Evolutionary conservation across 2,113 vertebrate genomes (phyloP).

Genomic region (Pelecanoides urinatrix): DNA sequence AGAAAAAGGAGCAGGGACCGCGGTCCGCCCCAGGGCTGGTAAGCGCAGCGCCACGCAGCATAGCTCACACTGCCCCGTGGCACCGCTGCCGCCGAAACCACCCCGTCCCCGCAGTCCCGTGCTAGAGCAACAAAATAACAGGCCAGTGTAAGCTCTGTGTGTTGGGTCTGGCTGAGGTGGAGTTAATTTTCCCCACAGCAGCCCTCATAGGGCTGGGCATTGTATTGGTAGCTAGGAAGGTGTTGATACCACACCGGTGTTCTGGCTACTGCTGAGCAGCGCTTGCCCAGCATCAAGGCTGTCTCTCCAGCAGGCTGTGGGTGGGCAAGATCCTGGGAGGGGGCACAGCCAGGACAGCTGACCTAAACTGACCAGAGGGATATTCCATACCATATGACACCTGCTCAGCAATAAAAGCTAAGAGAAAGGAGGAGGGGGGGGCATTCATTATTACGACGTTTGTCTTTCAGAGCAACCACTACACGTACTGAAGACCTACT

Average conservation of each 20-base stretch:
- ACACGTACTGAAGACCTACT: neutral
- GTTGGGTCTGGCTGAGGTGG: neutral
- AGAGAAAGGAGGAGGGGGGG: neutral
- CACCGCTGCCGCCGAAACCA: neutral
- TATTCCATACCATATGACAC: neutral
- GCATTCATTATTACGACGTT: neutral
- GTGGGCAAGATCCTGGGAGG: neutral
- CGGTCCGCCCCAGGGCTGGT: too few species aligned
- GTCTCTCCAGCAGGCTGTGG: neutral
- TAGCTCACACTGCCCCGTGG: accelerated
- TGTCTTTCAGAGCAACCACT: neutral
- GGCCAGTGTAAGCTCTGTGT: neutral
- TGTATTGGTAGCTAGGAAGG: neutral
- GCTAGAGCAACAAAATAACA: neutral
- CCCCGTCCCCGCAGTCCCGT: too few species aligned
- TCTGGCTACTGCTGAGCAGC: neutral
- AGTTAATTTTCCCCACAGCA: neutral
- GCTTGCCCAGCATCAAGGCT: neutral
- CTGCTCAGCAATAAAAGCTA: neutral
- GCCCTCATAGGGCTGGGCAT: neutral
- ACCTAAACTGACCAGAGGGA: neutral
- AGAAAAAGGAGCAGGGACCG: neutral
- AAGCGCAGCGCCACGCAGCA: neutral
- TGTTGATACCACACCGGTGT: neutral
- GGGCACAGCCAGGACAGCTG: neutral